Percentiles rank a stretch among this genome's conserved stretches.
Conservation (phyloP, 2,888 invertebrate species). For the Orthonychiurus folsomi region DNA sequence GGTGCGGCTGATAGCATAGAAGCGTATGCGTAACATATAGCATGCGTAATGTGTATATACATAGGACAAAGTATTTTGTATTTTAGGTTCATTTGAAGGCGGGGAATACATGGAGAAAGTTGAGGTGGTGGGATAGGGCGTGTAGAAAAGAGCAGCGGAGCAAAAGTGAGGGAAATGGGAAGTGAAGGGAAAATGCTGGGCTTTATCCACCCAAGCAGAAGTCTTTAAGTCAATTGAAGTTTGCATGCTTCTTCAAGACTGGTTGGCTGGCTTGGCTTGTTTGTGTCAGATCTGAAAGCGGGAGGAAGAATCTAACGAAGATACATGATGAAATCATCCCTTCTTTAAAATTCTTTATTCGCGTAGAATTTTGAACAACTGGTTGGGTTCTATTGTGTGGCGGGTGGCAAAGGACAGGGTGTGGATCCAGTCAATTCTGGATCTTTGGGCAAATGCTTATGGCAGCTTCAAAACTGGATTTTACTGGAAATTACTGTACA, state of each 20-base stretch:
- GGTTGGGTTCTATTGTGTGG: too few relatives aligned
- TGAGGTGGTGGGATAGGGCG: background rate
- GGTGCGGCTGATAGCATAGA: too few relatives aligned
- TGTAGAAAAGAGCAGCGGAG: background rate
- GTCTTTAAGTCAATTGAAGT: conserved; percentile 1
- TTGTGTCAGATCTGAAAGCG: background rate
- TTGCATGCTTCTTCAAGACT: background rate
- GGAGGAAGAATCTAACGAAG: background rate
- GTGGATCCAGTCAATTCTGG: too few relatives aligned
- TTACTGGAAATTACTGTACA: too few relatives aligned
- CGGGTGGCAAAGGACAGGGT: too few relatives aligned
- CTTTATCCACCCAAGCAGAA: background rate
- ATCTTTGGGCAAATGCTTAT: too few relatives aligned
- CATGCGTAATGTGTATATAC: too few relatives aligned
- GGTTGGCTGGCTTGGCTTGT: background rate
- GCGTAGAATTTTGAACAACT: too few relatives aligned
- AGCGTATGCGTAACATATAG: too few relatives aligned
- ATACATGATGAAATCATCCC: background rate
- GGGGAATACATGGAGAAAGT: background rate
- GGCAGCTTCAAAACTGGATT: too few relatives aligned
- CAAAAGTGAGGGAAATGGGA: background rate
- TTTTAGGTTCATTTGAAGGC: background rate
- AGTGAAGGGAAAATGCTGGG: background rate
- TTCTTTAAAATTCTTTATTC: background rate
- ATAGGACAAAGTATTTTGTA: background rate